Conservation (phyloP, 2,113 vertebrate genomes). For the Pandion haliaetus region DNA sequence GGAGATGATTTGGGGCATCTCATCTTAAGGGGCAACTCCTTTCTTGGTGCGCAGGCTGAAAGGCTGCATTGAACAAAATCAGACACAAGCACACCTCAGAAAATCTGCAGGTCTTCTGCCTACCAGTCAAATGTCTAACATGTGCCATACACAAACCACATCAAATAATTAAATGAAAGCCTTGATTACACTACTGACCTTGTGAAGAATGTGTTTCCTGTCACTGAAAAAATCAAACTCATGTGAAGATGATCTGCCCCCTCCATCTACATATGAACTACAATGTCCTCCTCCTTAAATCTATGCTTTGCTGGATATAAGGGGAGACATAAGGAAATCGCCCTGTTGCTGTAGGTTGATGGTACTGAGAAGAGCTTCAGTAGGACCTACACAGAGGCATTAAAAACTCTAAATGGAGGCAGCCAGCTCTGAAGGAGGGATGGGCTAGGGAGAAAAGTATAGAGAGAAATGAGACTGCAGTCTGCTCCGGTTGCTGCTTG, state of each 20-base stretch:
- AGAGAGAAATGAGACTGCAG: background rate
- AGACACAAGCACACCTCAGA: background rate
- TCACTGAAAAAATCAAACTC: background rate
- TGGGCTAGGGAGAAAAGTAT: background rate
- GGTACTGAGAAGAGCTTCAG: background rate
- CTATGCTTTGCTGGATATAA: rapidly evolving
- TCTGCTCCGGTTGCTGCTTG: background rate
- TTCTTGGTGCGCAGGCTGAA: background rate
- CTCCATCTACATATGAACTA: background rate
- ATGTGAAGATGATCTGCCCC: background rate
- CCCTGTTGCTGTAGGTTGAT: background rate
- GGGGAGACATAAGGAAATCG: background rate
- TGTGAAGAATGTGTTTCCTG: background rate
- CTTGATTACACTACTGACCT: background rate
- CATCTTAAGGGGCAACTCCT: background rate
- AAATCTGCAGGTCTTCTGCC: background rate
- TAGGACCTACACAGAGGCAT: background rate
- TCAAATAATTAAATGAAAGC: background rate
- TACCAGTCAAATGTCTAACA: background rate
- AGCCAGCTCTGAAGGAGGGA: background rate
- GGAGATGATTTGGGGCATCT: background rate
- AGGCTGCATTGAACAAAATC: background rate
- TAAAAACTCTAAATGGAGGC: background rate
- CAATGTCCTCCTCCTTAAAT: background rate
- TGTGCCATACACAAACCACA: background rate